phyloP scores from a whole-genome alignment of 2,113 vertebrate species.

The Ceratotherium simum region DNA sequence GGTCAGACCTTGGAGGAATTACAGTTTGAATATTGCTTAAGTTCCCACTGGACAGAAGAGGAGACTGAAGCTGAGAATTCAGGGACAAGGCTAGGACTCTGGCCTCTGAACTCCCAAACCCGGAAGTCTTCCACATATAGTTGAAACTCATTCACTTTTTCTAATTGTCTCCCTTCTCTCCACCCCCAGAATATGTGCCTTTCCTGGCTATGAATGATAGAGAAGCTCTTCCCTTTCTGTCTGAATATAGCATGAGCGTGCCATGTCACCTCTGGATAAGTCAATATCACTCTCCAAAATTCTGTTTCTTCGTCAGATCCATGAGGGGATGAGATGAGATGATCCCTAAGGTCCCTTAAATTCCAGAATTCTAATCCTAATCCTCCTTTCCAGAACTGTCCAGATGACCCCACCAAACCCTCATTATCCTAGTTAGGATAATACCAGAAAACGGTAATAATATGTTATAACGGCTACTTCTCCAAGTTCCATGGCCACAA shows the following conservation, averaged over 20 bases:
- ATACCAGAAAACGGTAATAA: neutral
- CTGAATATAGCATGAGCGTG: neutral
- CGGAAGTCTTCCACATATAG: neutral
- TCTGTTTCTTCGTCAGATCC: constrained; percentile 40
- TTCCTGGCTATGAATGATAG: constrained; percentile 14
- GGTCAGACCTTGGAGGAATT: neutral
- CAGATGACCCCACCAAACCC: neutral
- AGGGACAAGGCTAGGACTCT: neutral
- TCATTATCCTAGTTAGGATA: constrained; percentile 29
- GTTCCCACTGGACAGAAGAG: neutral
- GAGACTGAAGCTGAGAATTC: neutral
- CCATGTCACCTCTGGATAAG: neutral
- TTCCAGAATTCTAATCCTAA: neutral
- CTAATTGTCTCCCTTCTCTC: neutral
- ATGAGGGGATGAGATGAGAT: neutral
- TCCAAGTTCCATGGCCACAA: neutral
- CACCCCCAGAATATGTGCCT: neutral
- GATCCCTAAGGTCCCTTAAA: neutral
- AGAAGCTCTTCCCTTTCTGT: neutral
- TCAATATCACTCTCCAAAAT: neutral
- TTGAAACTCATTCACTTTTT: neutral
- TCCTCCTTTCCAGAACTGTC: neutral
- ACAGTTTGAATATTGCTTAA: neutral
- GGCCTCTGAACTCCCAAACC: neutral
- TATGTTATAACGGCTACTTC: neutral